Evolutionary conservation across 2,888 invertebrate genomes (phyloP), one percentile per base, ranked within the genome.

Genomic region (Spisula solida): DNA sequence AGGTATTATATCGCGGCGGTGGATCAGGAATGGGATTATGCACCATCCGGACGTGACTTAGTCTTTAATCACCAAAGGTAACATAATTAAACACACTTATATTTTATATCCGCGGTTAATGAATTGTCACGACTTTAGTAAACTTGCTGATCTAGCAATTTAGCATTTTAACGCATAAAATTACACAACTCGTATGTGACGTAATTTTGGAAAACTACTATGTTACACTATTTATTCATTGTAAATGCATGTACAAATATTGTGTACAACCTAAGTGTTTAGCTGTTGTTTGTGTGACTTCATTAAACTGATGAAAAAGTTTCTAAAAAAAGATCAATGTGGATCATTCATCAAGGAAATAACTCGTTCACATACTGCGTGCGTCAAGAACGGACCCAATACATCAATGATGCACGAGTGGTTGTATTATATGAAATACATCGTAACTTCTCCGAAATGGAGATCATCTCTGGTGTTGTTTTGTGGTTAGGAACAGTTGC

Each of bases 11-110:
- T 94, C 16, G 93, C 91, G 0, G 94, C 94, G 0, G 94, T 92
- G 4, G 94, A 94, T 34, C 55, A 89, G 48, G 89, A 91, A 20
- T 94, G 94, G 94, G 89, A 94, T 81, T 94, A 94, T 75, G 93
- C 92, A 0, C 94, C 94, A 0, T 82, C 89, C 14, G 91, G 90
- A 29, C 70, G 88, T 75, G 92, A 93, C 70, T 81, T 93, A 1
- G 89, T 93, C 18, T 92, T 92, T 70, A 92, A 89, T n/a, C 92
- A 92, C 82, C 88, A 90, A 47, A 90, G 90, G 92, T 92, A 87
- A 41, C 25, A 1, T 12, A 34, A 16, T 34, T 41, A 34, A 10
- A 31, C 29, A 10, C 16, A 70, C 5, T 31, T 70, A 31, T 29
- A 41, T 41, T 2, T 41, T 8, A 41, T 41, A 41, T 41, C 2